Conservation (phyloP, 2,888 invertebrate species). For the Spisula solida region DNA sequence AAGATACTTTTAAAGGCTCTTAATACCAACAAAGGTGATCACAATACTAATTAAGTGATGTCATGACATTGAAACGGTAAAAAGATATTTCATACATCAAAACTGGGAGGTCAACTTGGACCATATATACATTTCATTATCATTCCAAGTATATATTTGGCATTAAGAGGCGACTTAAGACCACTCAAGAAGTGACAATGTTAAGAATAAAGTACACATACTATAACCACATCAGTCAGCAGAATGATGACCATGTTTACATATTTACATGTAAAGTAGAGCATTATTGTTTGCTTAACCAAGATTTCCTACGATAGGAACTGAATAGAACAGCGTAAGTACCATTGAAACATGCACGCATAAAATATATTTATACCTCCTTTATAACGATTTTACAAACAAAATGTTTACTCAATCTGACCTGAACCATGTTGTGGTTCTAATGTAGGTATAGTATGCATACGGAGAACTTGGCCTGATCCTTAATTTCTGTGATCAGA, state of each 20-base stretch:
- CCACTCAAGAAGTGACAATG: not conserved
- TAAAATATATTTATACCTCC: conserved; percentile 3
- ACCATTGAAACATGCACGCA: conserved; percentile 14
- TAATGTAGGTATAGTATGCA: conserved; percentile 14
- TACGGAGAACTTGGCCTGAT: too few relatives aligned
- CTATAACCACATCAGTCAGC: not conserved
- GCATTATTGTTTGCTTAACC: not conserved
- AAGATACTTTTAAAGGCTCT: too few relatives aligned
- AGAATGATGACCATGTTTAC: conserved; percentile 10
- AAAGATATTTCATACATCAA: too few relatives aligned
- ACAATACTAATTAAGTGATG: too few relatives aligned
- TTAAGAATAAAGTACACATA: not conserved
- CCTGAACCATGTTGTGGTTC: not conserved
- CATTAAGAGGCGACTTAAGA: conserved; percentile 5
- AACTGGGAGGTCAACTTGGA: too few relatives aligned
- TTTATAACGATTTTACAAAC: not conserved
- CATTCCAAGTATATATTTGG: not conserved
- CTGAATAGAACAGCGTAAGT: not conserved
- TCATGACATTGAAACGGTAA: too few relatives aligned
- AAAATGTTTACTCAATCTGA: not conserved
- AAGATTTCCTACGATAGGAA: not conserved
- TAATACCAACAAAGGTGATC: too few relatives aligned
- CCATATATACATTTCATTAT: too few relatives aligned
- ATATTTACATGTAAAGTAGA: conserved; percentile 16
- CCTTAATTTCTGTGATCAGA: too few relatives aligned